phyloP scores from a whole-genome alignment of 2,797 vertebrate genomes.

The Takifugu ocellatus region DNA sequence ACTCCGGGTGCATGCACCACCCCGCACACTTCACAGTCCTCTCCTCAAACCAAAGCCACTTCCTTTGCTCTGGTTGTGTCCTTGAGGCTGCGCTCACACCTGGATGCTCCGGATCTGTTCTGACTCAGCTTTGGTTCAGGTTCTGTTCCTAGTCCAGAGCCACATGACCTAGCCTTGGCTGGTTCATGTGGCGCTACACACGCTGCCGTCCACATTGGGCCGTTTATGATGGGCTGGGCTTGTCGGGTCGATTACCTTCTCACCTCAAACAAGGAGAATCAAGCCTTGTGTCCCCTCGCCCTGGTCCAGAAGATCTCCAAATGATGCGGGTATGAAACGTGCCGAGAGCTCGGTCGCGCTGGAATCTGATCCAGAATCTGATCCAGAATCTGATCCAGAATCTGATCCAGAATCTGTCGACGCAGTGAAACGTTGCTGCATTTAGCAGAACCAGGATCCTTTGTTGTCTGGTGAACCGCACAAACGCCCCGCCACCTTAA shows the following conservation, averaged over 20 bases:
- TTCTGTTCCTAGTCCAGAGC: too few species aligned
- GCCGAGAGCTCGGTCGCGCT: conserved; percentile 38
- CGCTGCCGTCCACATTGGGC: too few species aligned
- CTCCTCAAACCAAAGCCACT: conserved; percentile 55
- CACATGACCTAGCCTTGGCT: too few species aligned
- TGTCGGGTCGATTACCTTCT: too few species aligned
- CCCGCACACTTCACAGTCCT: conserved; percentile 21
- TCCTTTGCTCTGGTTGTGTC: conserved; percentile 30
- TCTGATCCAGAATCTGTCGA: conserved; percentile 42
- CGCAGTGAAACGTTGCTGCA: conserved; percentile 30
- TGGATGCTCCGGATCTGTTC: too few species aligned
- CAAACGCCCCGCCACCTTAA: conserved; percentile 34
- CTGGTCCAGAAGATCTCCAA: too few species aligned
- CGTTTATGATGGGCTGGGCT: too few species aligned
- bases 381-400: too few species aligned
- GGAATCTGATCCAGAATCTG: conserved; percentile 51
- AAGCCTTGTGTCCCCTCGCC: too few species aligned
- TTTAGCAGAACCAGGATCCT: conserved; percentile 19
- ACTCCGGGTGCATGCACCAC: not conserved
- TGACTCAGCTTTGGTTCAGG: not conserved
- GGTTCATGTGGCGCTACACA: too few species aligned
- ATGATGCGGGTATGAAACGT: too few species aligned
- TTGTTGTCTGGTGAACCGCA: conserved; percentile 6
- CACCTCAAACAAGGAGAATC: too few species aligned
- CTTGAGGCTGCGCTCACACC: conserved; percentile 12